Conservation (phyloP, 2,797 vertebrate genomes). For the Rhinatrema bivittatum region DNA sequence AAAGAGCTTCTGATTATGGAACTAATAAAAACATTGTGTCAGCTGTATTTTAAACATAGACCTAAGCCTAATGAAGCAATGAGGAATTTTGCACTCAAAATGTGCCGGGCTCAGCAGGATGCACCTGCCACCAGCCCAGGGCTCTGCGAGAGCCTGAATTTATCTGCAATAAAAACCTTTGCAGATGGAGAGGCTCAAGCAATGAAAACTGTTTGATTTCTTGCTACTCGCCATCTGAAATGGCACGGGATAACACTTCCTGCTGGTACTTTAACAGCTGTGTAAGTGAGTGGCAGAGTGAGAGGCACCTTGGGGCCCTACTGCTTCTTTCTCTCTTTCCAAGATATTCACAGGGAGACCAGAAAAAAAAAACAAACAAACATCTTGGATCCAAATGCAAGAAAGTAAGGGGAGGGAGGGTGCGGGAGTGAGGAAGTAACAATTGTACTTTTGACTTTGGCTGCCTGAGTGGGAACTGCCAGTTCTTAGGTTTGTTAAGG, state of each 20-base stretch:
- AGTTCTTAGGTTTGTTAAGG: slow-evolving; percentile 3
- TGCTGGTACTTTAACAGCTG: neutral
- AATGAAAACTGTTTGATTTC: slow-evolving; percentile 6
- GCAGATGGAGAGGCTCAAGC: neutral
- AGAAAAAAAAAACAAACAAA: slow-evolving; percentile 11
- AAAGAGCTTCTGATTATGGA: too few species aligned
- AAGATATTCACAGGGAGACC: neutral
- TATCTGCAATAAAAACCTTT: slow-evolving; percentile 5
- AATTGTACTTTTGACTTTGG: neutral
- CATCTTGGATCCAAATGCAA: neutral
- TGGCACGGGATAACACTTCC: neutral
- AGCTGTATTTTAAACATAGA: slow-evolving; percentile 12
- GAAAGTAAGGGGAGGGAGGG: too few species aligned
- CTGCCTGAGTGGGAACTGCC: neutral
- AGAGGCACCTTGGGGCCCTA: neutral
- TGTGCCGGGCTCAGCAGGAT: slow-evolving; percentile 8
- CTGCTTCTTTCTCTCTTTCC: neutral
- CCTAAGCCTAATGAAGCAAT: slow-evolving; percentile 11
- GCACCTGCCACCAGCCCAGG: slow-evolving; percentile 8
- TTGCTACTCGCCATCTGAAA: neutral
- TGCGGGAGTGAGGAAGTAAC: neutral
- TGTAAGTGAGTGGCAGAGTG: neutral
- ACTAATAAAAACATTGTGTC: neutral
- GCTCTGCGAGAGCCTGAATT: neutral
- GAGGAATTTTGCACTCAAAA: slow-evolving; percentile 6